Evolutionary conservation across 2,888 invertebrate species (phyloP), one percentile per base, ranked within the genome.

Genomic region (Atethmia centrago): DNA sequence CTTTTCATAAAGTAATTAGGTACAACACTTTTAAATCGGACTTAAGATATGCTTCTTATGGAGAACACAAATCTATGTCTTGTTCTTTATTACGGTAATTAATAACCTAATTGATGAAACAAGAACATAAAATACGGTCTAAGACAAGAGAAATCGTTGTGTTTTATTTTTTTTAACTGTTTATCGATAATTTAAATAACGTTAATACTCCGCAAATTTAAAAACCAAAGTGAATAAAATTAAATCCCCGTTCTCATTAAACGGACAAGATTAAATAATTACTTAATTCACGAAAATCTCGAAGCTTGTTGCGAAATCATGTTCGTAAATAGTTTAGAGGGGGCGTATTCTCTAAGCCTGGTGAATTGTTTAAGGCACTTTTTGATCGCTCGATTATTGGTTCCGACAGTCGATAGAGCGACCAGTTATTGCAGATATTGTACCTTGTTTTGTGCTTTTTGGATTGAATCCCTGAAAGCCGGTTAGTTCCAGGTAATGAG

Each of bases 361-460:
- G 55, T 68, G 42, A 67, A 69, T 77, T 61, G 62, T 70, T n/a
- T 71, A 74, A 31, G 53, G 72, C 40, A 66, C 71, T 79, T 83
- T 85, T 77, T 75, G 79, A 83, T 79, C 65, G 70, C 51, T 78
- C 68, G 79, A 76, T 83, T 74, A 77, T 83, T 76, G 72, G 74
- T 63, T 63, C 71, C 66, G 71, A 71, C 67, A 82, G 65, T 66
- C 68, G 64, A 76, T 67, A 72, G 53, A 21, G 40, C 21, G 59
- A 59, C 75, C 71, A 74, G 74, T 80, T 68, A 84, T 63, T 31
- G n/a, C 59, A 36, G 49, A 80, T 67, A 65, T 58, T 74, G 45
- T 72, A 62, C 64, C 59, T 70, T 61, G 36, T 74, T 74, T 74
- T 51, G 64, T 75, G 66, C 19, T 76, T 62, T 73, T 53, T 56